A percentile compares a stretch with the other conserved stretches of the same genome.
Evolutionary conservation across 2,888 invertebrate species (phyloP).

Genomic region (Phortica magna): DNA sequence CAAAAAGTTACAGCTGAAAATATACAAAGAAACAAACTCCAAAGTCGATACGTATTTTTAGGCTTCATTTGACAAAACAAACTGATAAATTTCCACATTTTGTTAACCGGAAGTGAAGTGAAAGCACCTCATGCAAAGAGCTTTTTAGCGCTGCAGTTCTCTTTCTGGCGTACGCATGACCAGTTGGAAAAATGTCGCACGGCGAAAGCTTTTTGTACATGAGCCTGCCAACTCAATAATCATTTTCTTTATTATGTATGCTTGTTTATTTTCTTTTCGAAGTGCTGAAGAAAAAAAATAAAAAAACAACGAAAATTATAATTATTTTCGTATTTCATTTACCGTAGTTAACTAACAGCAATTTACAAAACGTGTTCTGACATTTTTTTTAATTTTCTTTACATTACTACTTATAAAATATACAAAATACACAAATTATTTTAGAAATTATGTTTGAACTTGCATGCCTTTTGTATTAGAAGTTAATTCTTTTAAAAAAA

Average conservation of each 20-base stretch:
- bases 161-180: background rate
- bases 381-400: background rate
- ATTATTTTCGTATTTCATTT: background rate
- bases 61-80: slow-evolving; percentile 68
- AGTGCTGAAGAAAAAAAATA: background rate
- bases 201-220: slow-evolving; percentile 62
- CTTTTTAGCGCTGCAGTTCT: slow-evolving; percentile 60
- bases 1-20: slow-evolving; percentile 43
- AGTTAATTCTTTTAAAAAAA: slow-evolving; percentile 14
- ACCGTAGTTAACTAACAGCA: slow-evolving; percentile 5
- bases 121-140: slow-evolving; percentile 52
- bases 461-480: slow-evolving; percentile 37
- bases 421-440: slow-evolving; percentile 8
- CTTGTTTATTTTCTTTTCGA: slow-evolving; percentile 9
- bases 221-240: slow-evolving; percentile 7
- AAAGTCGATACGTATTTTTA: slow-evolving; percentile 79
- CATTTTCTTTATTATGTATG: slow-evolving; percentile 15
- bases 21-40: slow-evolving; percentile 61
- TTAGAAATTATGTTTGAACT: slow-evolving; percentile 4
- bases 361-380: background rate
- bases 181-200: slow-evolving; percentile 28
- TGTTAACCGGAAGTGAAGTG: slow-evolving; percentile 43
- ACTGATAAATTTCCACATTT: slow-evolving; percentile 44
- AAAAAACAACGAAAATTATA: background rate
- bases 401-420: background rate